Conservation (phyloP, 2,113 vertebrate species). For the Scytalopus superciliaris region DNA sequence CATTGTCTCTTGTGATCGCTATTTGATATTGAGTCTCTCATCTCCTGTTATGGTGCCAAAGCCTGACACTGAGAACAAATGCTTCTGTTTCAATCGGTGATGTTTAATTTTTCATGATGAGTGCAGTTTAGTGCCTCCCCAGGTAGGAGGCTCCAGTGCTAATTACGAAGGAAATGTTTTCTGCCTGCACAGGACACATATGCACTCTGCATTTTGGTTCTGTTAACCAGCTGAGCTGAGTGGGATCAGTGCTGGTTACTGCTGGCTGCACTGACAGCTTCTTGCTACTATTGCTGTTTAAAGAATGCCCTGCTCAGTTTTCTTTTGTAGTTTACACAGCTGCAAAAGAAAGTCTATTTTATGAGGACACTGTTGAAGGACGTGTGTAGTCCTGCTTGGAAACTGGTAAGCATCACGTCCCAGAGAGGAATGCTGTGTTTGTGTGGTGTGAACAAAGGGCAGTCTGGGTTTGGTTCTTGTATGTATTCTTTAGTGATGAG, state of each 20-base stretch:
- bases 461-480: background rate
- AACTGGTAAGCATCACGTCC: background rate
- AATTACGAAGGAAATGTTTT: slow-evolving; percentile 50
- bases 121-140: slow-evolving; percentile 43
- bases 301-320: background rate
- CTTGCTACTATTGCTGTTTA: background rate
- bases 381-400: background rate
- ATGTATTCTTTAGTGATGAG: background rate
- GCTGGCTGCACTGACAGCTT: background rate
- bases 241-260: background rate
- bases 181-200: background rate
- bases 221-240: background rate
- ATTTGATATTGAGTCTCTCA: background rate
- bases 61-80: background rate
- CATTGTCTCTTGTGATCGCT: background rate
- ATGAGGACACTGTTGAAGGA: background rate
- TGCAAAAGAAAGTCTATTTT: background rate
- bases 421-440: background rate
- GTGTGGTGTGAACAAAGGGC: background rate
- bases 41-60: slow-evolving; percentile 6
- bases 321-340: background rate
- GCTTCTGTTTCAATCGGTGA: background rate
- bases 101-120: slow-evolving; percentile 70
- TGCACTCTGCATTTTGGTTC: background rate
- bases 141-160: slow-evolving; percentile 42